Evolutionary conservation across 1,140 invertebrate genomes (phyloP), one percentile per base, ranked within the genome.

Genomic region (Papilio dardanus): DNA sequence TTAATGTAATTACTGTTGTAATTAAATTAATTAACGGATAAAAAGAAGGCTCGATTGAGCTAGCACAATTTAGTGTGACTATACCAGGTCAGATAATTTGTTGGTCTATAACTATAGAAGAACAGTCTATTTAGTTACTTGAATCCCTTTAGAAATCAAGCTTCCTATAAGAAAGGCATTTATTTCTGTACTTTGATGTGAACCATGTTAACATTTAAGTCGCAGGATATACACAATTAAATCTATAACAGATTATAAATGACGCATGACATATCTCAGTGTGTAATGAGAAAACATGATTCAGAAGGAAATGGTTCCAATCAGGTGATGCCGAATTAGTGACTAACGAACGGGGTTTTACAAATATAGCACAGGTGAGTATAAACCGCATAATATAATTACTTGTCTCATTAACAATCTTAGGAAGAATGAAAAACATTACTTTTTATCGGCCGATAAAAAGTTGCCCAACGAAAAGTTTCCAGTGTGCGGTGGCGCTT

Each of bases 311-410:
- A 54, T 24, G 50, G 19, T 24, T 54, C 50, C 21, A 8, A 54
- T 54, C 50, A 54, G 50, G 21, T 54, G 50, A 54, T 54, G 50
- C 50, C 50, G 24, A 54, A 54, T 54, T 54, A 54, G 46, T 54
- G 50, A 54, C 21, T 54, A 54, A 54, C 21, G 40, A 46, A 54
- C 50, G 50, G 50, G 50, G 50, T 10, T 54, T 54, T 54, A 24
- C 19, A 54, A 24, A 54, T 12, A 10, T 24, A 16, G 7, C 16
- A 54, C 8, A 54, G 12, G 10, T 54, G 4, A 21, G 4, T 54
- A 54, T 3, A 21, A 21, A 24, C 21, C 7, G 50, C 50, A 46
- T 19, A 46, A 46, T 46, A 46, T 46, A 19, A n/a, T 46, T 46
- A 46, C n/a, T 1, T 46, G 16, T 46, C 16, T 46, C 42, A 46